Evolutionary conservation across 2,797 vertebrate species (phyloP).

Genomic region (Echeneis naucrates): DNA sequence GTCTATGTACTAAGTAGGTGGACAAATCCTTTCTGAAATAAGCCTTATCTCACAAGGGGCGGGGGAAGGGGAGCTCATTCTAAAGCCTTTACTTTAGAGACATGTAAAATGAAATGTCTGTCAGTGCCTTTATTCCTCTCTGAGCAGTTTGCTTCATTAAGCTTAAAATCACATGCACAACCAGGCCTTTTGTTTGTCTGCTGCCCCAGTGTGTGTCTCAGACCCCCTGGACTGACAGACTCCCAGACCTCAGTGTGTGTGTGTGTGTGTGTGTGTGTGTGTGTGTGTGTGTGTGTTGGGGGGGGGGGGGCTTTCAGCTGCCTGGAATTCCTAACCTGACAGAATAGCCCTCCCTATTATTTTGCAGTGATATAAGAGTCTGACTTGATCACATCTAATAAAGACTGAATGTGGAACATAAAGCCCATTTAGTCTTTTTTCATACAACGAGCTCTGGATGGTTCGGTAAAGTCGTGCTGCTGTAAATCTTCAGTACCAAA

Average conservation of each 20-base stretch:
- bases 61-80: neutral
- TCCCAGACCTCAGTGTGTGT: neutral
- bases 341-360: neutral
- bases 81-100: neutral
- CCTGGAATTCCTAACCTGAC: conserved; percentile 72
- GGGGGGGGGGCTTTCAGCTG: conserved; percentile 62
- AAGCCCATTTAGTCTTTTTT: neutral
- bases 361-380: neutral
- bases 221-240: conserved; percentile 54
- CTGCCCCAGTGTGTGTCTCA: conserved; percentile 39
- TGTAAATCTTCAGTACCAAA: neutral
- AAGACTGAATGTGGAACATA: neutral
- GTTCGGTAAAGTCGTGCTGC: neutral
- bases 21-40: neutral
- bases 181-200: conserved; percentile 57
- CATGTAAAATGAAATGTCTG: conserved; percentile 8
- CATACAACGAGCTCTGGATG: neutral
- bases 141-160: conserved; percentile 50
- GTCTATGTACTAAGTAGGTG: neutral
- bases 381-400: neutral
- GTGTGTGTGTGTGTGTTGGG: conserved; percentile 4
- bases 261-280: conserved; percentile 14
- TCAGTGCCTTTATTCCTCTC: conserved; percentile 5
- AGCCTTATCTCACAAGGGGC: too few relatives aligned
- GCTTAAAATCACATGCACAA: conserved; percentile 49